Base-by-base conservation (phyloP, 1,140 invertebrate genomes). In the Drosophila kurseongensis region DNA sequence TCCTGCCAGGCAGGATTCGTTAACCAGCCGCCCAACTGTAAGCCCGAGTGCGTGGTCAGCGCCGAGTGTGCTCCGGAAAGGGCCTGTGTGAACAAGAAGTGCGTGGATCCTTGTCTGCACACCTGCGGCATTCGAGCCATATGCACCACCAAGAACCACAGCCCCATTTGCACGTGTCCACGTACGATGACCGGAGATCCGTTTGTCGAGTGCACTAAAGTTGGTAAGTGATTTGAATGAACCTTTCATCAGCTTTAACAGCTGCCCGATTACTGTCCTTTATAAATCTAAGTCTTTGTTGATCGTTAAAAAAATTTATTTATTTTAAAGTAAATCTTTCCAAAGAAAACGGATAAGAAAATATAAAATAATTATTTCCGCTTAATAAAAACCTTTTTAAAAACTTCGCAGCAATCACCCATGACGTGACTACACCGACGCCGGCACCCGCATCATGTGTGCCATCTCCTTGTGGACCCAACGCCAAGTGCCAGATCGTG, bases 381-480 rank as follows among this genome's bases (percentile, higher is more conserved):
- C 12, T 47, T 0, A 45, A 18, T 9, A 6, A 12, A 29, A 36
- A 16, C 10, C 8, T 45, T n/a, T 23, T n/a, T 13, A n/a, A 23
- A 27, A 58, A 29, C 44, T 23, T 29, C 38, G 1, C 40, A 79
- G 82, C 82, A 4, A 78, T 81, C 23, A 83, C 69, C 0, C 44
- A 52, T 45, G 84, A 69, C 44, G 58, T 54, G 4, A 90, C 78
- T 92, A 94, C 74, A 80, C 89, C 72, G 50, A 92, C 74, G 77
- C 92, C 68, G 95, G 95, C 35, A 71, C 94, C 94, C 57, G 95
- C 95, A 68, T 96, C 96, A 8, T 97, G 96, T 89, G 94, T 94
- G 36, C 96, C 95, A 68, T 96, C 95, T 14, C 96, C 97, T 1
- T 98, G 97, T 84, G 97, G 97, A 18, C 96, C 96, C 1, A 96